A percentile compares a stretch with the other conserved stretches of the same genome.
Conservation (phyloP, 1,140 invertebrate species). For the Trachymyrmex septentrionalis region DNA sequence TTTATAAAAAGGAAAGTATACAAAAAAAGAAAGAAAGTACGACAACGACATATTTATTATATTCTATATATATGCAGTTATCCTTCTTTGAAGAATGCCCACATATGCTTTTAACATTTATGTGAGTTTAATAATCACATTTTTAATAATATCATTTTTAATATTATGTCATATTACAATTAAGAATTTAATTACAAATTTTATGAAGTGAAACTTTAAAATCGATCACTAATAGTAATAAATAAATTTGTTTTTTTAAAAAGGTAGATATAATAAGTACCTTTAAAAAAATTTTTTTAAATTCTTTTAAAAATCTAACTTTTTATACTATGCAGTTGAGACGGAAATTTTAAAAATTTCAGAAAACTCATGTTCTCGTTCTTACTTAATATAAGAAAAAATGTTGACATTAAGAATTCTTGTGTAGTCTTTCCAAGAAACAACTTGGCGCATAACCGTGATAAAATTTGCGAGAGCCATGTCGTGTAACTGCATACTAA, state of each 20-base stretch:
- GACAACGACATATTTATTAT: slow-evolving; percentile 10
- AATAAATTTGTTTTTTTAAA: slow-evolving; percentile 30
- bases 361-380: too few relatives aligned
- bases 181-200: slow-evolving; percentile 8
- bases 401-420: neutral
- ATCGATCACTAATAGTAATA: neutral
- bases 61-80: neutral
- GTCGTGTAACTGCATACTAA: neutral
- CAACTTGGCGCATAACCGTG: neutral
- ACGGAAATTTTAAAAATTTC: neutral
- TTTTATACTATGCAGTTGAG: neutral
- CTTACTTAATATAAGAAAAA: neutral
- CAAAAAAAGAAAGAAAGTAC: slow-evolving; percentile 14
- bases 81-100: slow-evolving; percentile 4
- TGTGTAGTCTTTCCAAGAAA: neutral
- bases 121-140: slow-evolving; percentile 2
- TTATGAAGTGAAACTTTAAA: neutral
- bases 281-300: too few relatives aligned
- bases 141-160: slow-evolving; percentile 15
- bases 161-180: neutral
- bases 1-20: slow-evolving; percentile 18
- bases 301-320: neutral
- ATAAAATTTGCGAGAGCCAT: neutral
- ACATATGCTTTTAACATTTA: slow-evolving; percentile 28
- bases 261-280: neutral